Evolutionary conservation across 2,888 invertebrate species (phyloP).

Genomic region (Phoronis australis): DNA sequence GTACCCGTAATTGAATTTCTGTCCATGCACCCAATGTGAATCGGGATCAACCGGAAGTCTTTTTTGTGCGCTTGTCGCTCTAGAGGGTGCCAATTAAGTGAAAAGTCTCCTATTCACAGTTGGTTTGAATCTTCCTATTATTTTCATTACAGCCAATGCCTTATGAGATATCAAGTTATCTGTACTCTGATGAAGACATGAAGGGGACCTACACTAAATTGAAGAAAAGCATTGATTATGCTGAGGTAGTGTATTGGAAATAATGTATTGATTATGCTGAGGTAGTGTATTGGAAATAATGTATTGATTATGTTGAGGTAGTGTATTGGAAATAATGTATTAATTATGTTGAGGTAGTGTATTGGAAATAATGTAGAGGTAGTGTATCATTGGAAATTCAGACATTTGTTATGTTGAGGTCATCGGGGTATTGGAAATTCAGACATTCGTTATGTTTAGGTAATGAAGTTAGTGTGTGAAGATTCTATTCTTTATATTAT

Average conservation of each 20-base stretch:
- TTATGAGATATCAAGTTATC: constrained; percentile 30
- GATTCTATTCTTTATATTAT: neutral
- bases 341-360: constrained; percentile 36
- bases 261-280: constrained; percentile 29
- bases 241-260: constrained; percentile 23
- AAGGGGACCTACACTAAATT: constrained; percentile 25
- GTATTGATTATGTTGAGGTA: constrained; percentile 34
- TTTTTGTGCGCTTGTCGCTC: too few species aligned
- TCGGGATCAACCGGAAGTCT: too few species aligned
- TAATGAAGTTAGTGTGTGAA: too few species aligned
- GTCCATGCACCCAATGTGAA: too few species aligned
- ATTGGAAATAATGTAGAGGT: neutral
- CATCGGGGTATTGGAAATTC: too few species aligned
- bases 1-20: too few species aligned
- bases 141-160: constrained; percentile 32
- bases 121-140: too few species aligned
- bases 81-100: too few species aligned
- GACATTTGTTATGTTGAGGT: too few species aligned
- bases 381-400: too few species aligned
- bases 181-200: constrained; percentile 39
- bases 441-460: too few species aligned
- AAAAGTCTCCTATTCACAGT: too few species aligned
- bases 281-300: constrained; percentile 13
- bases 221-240: constrained; percentile 34
- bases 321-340: neutral